A percentile compares a stretch with the other conserved stretches of the same genome.
Conservation (phyloP, 2,888 invertebrate species). For the Lasioglossum villosulum region DNA sequence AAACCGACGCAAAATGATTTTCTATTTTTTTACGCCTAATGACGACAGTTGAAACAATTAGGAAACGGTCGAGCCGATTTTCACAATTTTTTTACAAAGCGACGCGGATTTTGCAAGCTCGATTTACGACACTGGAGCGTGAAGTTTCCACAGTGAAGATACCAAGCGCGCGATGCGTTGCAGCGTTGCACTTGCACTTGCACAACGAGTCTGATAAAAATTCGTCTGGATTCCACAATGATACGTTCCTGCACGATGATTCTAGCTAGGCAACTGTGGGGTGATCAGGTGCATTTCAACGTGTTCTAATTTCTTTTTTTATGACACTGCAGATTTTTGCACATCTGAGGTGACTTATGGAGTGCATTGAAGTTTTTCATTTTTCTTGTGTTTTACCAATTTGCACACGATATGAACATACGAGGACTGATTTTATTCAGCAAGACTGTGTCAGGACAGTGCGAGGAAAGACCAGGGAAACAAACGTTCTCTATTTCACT, state of each 20-base stretch:
- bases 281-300: neutral
- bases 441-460: neutral
- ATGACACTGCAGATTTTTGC: neutral
- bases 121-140: neutral
- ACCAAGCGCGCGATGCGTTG: neutral
- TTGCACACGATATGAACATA: neutral
- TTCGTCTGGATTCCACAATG: neutral
- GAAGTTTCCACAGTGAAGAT: constrained; percentile 30
- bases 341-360: neutral
- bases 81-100: neutral
- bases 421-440: neutral
- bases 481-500: neutral
- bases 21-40: neutral
- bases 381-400: neutral
- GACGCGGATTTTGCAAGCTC: neutral
- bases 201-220: constrained; percentile 18
- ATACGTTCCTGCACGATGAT: neutral
- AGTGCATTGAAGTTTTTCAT: neutral
- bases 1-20: constrained; percentile 8
- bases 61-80: constrained; percentile 15
- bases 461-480: neutral
- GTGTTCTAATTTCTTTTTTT: neutral
- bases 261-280: neutral
- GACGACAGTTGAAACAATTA: neutral
- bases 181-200: constrained; percentile 14